Evolutionary conservation across 2,888 invertebrate species (phyloP).

Genomic region (Drosophila nr. medialis): DNA sequence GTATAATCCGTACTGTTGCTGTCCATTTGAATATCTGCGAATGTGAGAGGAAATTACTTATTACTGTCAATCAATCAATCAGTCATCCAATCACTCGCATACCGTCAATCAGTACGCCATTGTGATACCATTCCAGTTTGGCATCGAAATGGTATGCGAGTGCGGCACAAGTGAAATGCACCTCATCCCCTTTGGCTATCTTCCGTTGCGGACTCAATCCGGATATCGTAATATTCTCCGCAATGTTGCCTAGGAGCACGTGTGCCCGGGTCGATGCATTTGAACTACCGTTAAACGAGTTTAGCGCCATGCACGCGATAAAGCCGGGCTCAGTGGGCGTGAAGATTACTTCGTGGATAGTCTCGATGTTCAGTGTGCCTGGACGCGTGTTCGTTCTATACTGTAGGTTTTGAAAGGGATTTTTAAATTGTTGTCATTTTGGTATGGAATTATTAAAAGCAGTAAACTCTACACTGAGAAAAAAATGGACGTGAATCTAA

Average conservation of each 20-base stretch:
- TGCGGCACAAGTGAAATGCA: slow-evolving; percentile 87
- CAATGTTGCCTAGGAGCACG: slow-evolving; percentile 82
- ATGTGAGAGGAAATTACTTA: background rate
- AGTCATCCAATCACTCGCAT: slow-evolving; percentile 37
- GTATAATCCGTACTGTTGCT: slow-evolving; percentile 77
- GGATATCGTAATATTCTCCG: slow-evolving; percentile 84
- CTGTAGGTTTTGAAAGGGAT: slow-evolving; percentile 22
- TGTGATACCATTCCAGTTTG: slow-evolving; percentile 85
- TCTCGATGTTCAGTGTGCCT: slow-evolving; percentile 70
- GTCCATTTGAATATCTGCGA: slow-evolving; percentile 56
- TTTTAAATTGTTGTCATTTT: background rate
- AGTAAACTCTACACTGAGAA: background rate
- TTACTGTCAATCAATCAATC: background rate
- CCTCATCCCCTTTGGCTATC: slow-evolving; percentile 86
- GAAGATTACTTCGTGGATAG: slow-evolving; percentile 83
- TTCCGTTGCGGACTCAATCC: slow-evolving; percentile 83
- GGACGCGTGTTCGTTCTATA: slow-evolving; percentile 57
- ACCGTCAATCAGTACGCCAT: slow-evolving; percentile 65
- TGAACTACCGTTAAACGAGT: slow-evolving; percentile 82
- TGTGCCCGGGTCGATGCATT: slow-evolving; percentile 69
- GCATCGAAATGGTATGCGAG: slow-evolving; percentile 86
- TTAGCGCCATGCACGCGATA: slow-evolving; percentile 85
- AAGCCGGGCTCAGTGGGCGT: slow-evolving; percentile 84
- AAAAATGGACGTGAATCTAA: background rate
- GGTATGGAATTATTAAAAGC: background rate